Base-by-base conservation (phyloP, 92 coral and sea anemone species). In the Siderastrea radians region DNA sequence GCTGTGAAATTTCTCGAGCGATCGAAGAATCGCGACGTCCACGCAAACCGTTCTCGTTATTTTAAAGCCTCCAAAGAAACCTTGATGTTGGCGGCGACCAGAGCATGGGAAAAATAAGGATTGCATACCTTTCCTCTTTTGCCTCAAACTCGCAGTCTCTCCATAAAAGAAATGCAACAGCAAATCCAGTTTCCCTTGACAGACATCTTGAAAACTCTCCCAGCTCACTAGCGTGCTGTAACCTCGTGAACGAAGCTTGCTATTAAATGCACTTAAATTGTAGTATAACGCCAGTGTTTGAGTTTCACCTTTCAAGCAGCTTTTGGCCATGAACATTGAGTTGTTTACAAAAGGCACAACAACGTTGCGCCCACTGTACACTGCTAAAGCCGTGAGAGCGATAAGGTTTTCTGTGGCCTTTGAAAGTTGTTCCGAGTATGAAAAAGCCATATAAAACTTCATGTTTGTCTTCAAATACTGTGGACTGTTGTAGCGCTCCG, bases 191-290 rank as follows among this genome's bases (percentile, higher is more conserved):
- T 47, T 71, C 19, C 10, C 26, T 14, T n/a, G 75, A 2, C 75
- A 71, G 54, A 71, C 57, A 16, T 71, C 48, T 6, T 71, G 75
- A 71, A 71, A 71, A 17, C 7, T 49, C 15, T 46, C 9, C 75
- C 75, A 71, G 55, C 75, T 71, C 51, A 71, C 51, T 12, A 71
- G 38, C 9, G 75, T 47, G 19, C 75, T n/a, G 15, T 71, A 49
- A 8, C 75, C 75, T 53, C 48, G 75, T n/a, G 43, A 49, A 14
- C 17, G 38, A 71, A 71, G 75, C 4, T 49, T 71, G 54, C 9
- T 16, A 49, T 71, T 71, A 16, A 71, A 15, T 49, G 75, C 75
- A 3, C 17, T 4, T 17, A 71, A 9, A 10, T 71, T 71, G 17
- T 49, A 71, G 26, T 71, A 71, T 55, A 49, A 49, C 15, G 53